Conservation (phyloP, 2,113 vertebrate species). For the Mormoops blainvillei region DNA sequence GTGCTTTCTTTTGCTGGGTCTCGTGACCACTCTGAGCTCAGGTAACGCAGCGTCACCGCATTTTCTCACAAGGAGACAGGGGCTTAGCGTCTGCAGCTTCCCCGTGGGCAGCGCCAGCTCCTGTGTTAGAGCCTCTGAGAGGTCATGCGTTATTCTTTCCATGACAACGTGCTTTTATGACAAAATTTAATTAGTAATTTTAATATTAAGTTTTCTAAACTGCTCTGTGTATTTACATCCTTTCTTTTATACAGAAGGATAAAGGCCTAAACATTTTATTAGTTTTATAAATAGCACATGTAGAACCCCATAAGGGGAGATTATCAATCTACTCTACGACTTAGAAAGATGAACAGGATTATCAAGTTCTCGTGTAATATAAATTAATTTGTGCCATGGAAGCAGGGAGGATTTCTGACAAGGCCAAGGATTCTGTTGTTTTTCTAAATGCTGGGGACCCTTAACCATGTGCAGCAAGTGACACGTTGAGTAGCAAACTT, state of each 20-base stretch:
- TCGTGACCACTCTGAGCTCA: neutral
- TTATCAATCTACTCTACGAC: neutral
- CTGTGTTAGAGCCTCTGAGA: neutral
- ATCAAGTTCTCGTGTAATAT: neutral
- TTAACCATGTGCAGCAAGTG: neutral
- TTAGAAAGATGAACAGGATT: neutral
- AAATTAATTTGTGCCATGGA: neutral
- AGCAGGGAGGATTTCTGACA: neutral
- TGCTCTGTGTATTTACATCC: neutral
- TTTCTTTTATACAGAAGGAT: neutral
- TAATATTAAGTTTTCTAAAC: neutral
- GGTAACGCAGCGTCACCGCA: neutral
- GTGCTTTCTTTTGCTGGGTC: neutral
- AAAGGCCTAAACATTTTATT: neutral
- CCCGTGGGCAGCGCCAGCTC: fast-evolving
- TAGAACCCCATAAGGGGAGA: neutral
- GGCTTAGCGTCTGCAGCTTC: neutral
- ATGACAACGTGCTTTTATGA: neutral
- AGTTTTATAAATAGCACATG: neutral
- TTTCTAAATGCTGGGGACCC: neutral
- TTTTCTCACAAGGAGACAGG: neutral
- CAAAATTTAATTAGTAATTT: neutral
- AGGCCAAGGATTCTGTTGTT: neutral
- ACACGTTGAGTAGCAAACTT: too few species aligned
- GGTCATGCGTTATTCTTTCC: neutral